phyloP scores from a whole-genome alignment of 2,797 vertebrate genomes.

The Danio jaintianensis region DNA sequence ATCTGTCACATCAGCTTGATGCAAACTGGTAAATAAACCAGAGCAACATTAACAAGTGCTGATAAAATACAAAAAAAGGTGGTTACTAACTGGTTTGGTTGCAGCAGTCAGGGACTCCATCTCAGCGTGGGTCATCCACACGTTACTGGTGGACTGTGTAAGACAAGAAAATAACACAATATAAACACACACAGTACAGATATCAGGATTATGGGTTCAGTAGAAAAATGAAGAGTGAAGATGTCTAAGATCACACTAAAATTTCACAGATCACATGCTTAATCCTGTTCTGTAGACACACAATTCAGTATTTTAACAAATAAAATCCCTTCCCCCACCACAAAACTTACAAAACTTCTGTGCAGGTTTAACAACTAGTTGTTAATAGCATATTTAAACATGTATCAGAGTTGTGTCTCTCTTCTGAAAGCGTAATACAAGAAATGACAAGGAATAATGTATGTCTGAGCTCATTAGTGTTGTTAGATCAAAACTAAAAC shows the following conservation, averaged over 20 bases:
- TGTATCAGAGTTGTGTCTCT: too few relatives aligned
- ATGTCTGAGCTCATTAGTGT: too few relatives aligned
- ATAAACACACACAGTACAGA: slow-evolving; percentile 21
- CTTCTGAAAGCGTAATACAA: too few relatives aligned
- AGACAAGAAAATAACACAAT: slow-evolving; percentile 47
- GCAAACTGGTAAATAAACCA: not conserved
- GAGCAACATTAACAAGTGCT: not conserved
- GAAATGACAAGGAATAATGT: too few relatives aligned
- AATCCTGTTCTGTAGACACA: too few relatives aligned
- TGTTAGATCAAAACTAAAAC: too few relatives aligned
- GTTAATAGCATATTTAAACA: too few relatives aligned
- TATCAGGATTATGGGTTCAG: not conserved
- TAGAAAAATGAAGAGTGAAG: not conserved
- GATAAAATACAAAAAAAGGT: slow-evolving; percentile 9
- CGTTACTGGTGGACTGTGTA: slow-evolving; percentile 90
- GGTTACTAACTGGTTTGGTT: slow-evolving; percentile 86
- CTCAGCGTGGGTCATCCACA: slow-evolving; percentile 96
- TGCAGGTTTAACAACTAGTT: too few relatives aligned
- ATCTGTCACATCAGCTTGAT: not conserved
- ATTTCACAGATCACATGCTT: not conserved
- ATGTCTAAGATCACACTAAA: not conserved
- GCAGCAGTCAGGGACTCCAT: slow-evolving; percentile 91
- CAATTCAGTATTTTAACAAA: too few relatives aligned
- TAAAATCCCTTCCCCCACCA: too few relatives aligned
- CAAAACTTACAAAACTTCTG: too few relatives aligned